Conservation (phyloP, 2,113 vertebrate species). For the Sardina pilchardus region DNA sequence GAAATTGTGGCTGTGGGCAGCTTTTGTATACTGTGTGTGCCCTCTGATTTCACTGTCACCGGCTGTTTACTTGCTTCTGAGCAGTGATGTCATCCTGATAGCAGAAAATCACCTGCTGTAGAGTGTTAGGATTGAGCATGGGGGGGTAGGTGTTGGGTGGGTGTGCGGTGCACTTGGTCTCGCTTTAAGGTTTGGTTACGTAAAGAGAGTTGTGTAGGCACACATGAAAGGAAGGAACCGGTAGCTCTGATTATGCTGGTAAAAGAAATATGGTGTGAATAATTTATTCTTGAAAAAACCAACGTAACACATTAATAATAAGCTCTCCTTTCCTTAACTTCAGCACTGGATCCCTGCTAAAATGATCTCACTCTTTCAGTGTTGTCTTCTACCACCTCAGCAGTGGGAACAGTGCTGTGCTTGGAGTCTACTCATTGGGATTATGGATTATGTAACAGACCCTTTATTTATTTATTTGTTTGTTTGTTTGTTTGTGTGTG, state of each 20-base stretch:
- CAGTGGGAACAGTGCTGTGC: not conserved
- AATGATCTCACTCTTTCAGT: not conserved
- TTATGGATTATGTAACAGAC: not conserved
- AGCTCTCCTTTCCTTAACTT: not conserved
- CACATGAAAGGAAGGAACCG: not conserved
- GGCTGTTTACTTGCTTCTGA: not conserved
- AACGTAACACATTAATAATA: not conserved
- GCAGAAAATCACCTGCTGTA: not conserved
- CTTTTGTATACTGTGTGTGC: not conserved
- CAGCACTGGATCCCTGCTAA: not conserved
- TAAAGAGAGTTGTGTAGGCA: not conserved
- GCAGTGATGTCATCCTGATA: conserved; percentile 7
- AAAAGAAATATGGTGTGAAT: not conserved
- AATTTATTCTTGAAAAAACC: not conserved
- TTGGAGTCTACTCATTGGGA: not conserved
- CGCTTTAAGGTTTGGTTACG: conserved; percentile 20
- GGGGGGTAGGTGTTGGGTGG: not conserved
- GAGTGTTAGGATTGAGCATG: not conserved
- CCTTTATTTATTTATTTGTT: not conserved
- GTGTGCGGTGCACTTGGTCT: conserved; percentile 4
- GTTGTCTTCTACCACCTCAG: not conserved
- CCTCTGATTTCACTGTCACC: not conserved
- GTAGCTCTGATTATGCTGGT: not conserved
- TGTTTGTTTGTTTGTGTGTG: not conserved
- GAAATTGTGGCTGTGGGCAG: conserved; percentile 22